phyloP scores from a whole-genome alignment of 2,113 vertebrate genomes.

The Oryzias woworae region DNA sequence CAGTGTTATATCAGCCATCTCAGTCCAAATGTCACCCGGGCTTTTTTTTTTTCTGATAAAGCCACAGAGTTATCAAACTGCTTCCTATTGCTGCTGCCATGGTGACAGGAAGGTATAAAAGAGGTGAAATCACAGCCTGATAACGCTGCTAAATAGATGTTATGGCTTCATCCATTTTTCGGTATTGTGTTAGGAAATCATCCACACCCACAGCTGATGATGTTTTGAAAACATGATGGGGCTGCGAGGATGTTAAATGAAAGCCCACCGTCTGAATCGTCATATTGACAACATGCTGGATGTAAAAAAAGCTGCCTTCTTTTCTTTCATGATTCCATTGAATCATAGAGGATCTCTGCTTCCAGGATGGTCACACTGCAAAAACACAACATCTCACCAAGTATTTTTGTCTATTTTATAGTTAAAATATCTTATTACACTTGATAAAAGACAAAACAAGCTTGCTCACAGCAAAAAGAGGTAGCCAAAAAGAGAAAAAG shows the following conservation, averaged over 20 bases:
- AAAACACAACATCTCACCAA: too few relatives aligned
- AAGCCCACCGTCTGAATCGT: neutral
- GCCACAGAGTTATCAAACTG: constrained; percentile 60
- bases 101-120: constrained; percentile 52
- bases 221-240: constrained; percentile 1
- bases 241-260: neutral
- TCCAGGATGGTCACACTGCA: too few relatives aligned
- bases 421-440: too few relatives aligned
- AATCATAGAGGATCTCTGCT: too few relatives aligned
- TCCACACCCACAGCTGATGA: neutral
- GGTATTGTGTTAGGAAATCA: constrained; percentile 27
- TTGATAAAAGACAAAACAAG: too few relatives aligned
- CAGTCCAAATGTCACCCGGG: constrained; percentile 60
- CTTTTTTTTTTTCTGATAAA: constrained; percentile 45
- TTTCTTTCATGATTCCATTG: too few relatives aligned
- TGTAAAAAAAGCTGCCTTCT: too few relatives aligned
- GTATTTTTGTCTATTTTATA: too few relatives aligned
- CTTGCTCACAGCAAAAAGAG: too few relatives aligned
- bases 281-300: neutral
- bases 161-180: constrained; percentile 6
- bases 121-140: constrained; percentile 44
- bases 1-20: constrained; percentile 46
- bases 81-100: constrained; percentile 61
- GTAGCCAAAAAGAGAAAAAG: too few relatives aligned
- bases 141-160: constrained; percentile 47